These are phyloP conservation scores for Chlamydotis undulata DNA, from an alignment of 2,113 vertebrate species.

Conservation along the genomic window DNA sequence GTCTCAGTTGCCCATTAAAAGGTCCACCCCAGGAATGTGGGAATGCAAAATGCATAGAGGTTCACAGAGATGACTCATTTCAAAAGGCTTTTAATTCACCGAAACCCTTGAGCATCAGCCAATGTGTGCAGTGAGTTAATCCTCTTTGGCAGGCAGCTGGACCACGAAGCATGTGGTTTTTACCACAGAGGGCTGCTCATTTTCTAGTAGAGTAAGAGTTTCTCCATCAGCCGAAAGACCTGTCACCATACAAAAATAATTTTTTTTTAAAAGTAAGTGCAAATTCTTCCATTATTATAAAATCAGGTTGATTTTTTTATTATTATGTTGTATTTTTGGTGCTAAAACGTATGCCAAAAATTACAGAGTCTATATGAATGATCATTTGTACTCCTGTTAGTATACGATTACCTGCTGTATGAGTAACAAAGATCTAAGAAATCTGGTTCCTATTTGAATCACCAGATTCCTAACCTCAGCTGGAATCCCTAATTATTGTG, in stretches of 20 bases:
- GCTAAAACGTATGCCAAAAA: neutral
- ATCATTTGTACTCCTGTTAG: neutral
- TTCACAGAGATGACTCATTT: neutral
- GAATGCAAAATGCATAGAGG: neutral
- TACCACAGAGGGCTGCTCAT: neutral
- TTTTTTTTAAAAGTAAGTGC: neutral
- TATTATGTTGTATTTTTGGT: neutral
- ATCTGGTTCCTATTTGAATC: neutral
- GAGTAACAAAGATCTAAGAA: neutral
- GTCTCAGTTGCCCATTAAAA: neutral
- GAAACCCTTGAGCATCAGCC: neutral
- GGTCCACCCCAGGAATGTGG: rapidly evolving
- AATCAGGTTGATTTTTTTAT: neutral
- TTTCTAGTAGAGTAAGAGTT: neutral
- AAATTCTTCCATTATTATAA: neutral
- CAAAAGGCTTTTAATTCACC: neutral
- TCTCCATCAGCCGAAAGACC: neutral
- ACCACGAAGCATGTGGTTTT: neutral
- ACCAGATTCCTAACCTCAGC: neutral
- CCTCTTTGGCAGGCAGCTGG: neutral
- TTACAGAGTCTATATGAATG: neutral
- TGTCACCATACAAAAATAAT: neutral
- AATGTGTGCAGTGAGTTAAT: neutral
- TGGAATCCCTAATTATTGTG: neutral
- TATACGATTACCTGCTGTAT: neutral